Base-by-base conservation (phyloP, 1,140 invertebrate species). In the Lepidostoma basale region DNA sequence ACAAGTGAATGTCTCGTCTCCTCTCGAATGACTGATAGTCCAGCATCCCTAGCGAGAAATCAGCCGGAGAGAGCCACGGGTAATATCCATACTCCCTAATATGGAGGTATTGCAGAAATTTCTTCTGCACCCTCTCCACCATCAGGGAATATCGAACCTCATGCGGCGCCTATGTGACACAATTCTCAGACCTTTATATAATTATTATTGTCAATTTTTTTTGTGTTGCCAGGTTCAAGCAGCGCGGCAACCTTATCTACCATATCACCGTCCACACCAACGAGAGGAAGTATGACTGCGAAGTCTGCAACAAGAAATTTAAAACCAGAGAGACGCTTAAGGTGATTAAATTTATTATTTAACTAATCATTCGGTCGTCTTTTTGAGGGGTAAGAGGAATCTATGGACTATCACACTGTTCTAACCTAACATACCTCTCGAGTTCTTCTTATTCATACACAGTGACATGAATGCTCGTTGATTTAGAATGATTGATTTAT, bases 231-330 rank as follows among this genome's bases (percentile, higher is more conserved):
- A 72, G 70, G 14, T 72, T 72, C 44, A 72, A 63, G 25, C 70
- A 72, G 36, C 20, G 6, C 23, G 47, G 62, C 30, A 68, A 54
- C 18, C 59, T 72, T 20, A 68, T 66, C 39, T 72, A 72, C 39
- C 70, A 72, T 25, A 58, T 72, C 2, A 68, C 66, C 0, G 54
- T 28, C 28, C 70, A 72, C 42, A 72, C 70, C 8, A 66, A 66
- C 25, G 70, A 72, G 25, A 58, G 66, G 33, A 72, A 72, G 23
- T 68, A 47, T 25, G 23, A 12, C 6, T 72, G 70, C 26, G 5
- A 39, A 12, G n/a, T 56, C 26, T 72, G 70, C 54, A 54, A 30
- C 44, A 72, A 72, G 39, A 68, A 52, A 18, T 72, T 68, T 22
- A 72, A 72, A 39, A 68, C 70, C 5, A 68, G 66, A 6, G 54